Conservation (phyloP, 2,797 vertebrate species). For the Myotis planiceps region DNA sequence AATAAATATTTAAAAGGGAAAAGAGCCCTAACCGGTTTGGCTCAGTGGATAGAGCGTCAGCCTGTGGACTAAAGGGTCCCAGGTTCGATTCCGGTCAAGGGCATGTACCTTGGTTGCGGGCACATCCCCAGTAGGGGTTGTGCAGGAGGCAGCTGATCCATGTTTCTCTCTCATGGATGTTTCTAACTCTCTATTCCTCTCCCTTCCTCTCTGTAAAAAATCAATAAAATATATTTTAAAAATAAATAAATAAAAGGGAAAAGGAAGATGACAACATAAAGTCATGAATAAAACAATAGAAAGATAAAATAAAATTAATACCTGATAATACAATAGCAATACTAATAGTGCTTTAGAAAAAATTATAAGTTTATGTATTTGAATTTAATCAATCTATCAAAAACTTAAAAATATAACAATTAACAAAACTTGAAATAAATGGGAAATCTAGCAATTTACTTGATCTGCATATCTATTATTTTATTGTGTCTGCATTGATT, state of each 20-base stretch:
- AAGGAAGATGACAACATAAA: neutral
- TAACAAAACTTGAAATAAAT: neutral
- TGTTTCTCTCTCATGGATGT: too few species aligned
- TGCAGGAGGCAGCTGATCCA: too few species aligned
- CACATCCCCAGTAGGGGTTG: too few species aligned
- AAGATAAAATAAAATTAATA: neutral
- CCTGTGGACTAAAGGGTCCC: too few species aligned
- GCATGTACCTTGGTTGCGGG: too few species aligned
- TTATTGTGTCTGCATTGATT: neutral
- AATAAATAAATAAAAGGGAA: neutral
- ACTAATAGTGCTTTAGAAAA: neutral
- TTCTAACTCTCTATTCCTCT: too few species aligned
- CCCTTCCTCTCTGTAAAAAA: too few species aligned
- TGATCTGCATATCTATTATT: neutral
- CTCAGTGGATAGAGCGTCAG: too few species aligned
- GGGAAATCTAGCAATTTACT: neutral
- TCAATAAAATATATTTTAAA: too few species aligned
- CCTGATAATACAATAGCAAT: neutral
- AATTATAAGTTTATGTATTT: neutral
- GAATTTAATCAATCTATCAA: neutral
- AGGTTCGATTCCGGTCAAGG: too few species aligned
- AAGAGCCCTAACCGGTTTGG: too few species aligned
- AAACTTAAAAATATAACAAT: neutral
- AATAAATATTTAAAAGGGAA: neutral
- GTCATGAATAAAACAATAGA: neutral